Conservation (phyloP, 35 echinoderm and acorn worm species). For the Patiria miniata region DNA sequence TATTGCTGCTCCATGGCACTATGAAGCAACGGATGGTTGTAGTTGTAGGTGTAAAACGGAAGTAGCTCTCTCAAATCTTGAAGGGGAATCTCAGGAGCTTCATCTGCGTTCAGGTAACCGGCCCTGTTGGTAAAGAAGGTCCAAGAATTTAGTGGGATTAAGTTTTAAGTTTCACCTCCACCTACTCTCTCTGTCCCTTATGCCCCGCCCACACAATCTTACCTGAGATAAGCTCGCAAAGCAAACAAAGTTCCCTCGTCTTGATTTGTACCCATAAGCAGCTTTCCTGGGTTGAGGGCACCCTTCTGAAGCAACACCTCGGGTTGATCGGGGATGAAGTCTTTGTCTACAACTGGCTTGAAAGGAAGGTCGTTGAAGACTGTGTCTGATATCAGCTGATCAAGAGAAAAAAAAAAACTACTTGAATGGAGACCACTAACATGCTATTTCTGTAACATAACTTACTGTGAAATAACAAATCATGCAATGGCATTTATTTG, state of each 20-base stretch:
- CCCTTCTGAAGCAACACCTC: slow-evolving; percentile 12
- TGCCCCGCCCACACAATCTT: not conserved
- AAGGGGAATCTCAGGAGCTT: slow-evolving; percentile 45
- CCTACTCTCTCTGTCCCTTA: too few species aligned
- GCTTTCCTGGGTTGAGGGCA: slow-evolving; percentile 25
- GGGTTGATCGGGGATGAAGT: slow-evolving; percentile 64
- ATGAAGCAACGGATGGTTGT: slow-evolving; percentile 4
- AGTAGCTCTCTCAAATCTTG: slow-evolving; percentile 39
- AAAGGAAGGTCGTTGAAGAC: slow-evolving; percentile 42
- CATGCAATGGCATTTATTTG: too few species aligned
- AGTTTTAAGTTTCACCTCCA: too few species aligned
- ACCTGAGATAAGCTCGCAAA: slow-evolving; percentile 38
- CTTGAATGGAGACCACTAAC: not conserved
- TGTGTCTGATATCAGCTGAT: slow-evolving; percentile 8
- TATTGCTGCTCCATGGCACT: slow-evolving; percentile 60
- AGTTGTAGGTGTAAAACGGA: slow-evolving; percentile 49
- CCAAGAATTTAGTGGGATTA: too few species aligned
- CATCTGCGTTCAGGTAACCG: slow-evolving; percentile 1
- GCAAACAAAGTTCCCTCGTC: slow-evolving; percentile 74
- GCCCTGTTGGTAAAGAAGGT: not conserved
- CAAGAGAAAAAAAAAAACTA: not conserved
- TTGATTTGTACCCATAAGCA: slow-evolving; percentile 58
- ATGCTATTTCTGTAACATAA: too few species aligned
- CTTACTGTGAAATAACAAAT: too few species aligned
- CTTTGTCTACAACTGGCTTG: slow-evolving; percentile 50